Base-by-base conservation (phyloP, 2,113 vertebrate genomes). In the Bos javanicus region DNA sequence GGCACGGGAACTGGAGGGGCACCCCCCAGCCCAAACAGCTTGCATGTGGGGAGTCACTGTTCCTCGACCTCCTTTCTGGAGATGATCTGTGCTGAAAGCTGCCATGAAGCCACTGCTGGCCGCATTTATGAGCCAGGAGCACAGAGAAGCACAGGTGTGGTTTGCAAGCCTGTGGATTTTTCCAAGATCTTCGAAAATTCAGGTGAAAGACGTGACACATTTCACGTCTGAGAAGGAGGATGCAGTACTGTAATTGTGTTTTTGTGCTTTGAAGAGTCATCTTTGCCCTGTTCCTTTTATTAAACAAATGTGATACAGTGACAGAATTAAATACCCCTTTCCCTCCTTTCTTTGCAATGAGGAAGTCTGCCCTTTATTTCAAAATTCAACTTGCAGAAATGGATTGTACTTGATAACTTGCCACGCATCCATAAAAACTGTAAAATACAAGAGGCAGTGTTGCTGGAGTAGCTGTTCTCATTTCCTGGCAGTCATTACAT, bases 401-500 rank as follows among this genome's bases (percentile, higher is more conserved):
- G 19, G 87, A 59, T 97, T 19, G 88, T 90, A 2, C 30, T 90
- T 62, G 97, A 21, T 50, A 85, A 97, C 97, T 98, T 94, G 83
- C 96, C 94, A n/a, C 92, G 64, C 30, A 7, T 56, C 13, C 90
- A 84, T 97, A 33, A 97, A 97, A 97, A 39, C 87, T 91, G 36
- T 43, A 91, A 97, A 98, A 30, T 39, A 93, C 30, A 96, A 98
- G 91, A 96, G 90, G 91, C 87, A 97, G 13, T 90, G 94, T 86
- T 98, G 97, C 62, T 87, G 71, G 64, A 97, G 89, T 93, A 86
- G 33, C 87, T 54, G n/a, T 96, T 98, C 89, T 98, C 97, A 94
- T 98, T 98, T 98, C 98, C 98, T 93, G 97, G 97, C 98, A 94
- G 98, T 98, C 98, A 98, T 99, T 98, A 98, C 96, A 10, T 6